These are phyloP conservation scores for Spilogale gracilis DNA, from an alignment of 2,113 vertebrate species.

Conservation along the genomic window DNA sequence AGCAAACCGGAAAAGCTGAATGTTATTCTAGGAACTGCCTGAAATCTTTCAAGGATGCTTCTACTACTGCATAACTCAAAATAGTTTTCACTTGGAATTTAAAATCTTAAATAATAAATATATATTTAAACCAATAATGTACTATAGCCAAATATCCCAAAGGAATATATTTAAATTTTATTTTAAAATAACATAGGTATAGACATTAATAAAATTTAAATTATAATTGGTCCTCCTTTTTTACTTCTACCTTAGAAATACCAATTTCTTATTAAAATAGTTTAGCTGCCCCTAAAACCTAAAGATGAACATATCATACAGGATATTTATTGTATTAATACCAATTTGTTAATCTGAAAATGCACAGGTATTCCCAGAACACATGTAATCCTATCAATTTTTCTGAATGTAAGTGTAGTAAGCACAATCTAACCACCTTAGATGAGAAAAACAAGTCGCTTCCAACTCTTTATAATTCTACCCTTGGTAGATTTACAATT, in stretches of 20 bases:
- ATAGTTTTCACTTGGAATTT: conserved; percentile 49
- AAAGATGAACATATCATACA: not conserved
- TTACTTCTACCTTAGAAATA: conserved; percentile 45
- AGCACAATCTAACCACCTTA: not conserved
- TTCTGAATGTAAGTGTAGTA: not conserved
- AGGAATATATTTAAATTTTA: not conserved
- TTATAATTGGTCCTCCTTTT: conserved; percentile 9
- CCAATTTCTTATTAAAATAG: not conserved
- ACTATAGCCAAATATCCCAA: not conserved
- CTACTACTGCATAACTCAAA: not conserved
- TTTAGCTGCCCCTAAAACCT: not conserved
- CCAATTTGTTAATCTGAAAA: conserved; percentile 55
- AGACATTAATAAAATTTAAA: conserved; percentile 8
- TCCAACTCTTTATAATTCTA: not conserved
- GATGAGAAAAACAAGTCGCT: not conserved
- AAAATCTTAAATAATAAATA: not conserved
- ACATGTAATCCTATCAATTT: conserved; percentile 7
- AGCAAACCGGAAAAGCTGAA: not conserved
- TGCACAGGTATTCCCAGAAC: not conserved
- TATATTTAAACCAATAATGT: not conserved
- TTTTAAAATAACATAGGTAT: not conserved
- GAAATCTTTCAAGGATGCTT: not conserved
- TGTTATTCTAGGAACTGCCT: not conserved
- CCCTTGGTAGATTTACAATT: not conserved
- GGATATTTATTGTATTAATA: conserved; percentile 26